Evolutionary conservation across 1,140 invertebrate species (phyloP).

Genomic region (Saccostrea glomerata): DNA sequence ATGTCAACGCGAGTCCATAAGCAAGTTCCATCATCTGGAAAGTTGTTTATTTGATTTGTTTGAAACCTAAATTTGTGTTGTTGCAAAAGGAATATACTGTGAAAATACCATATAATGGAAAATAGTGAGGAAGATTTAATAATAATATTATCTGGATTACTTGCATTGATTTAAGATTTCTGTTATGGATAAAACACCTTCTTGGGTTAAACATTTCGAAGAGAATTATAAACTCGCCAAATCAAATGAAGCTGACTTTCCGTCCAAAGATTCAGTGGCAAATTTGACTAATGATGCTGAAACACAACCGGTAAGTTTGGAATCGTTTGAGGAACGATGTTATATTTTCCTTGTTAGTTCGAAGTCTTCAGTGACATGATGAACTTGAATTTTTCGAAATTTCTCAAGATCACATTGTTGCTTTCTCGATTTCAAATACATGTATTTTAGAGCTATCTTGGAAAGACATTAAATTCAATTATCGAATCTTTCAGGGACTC

Average conservation of each 20-base stretch:
- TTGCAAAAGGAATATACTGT: not conserved
- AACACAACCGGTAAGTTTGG: not conserved
- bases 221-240: constrained; percentile 25
- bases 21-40: not conserved
- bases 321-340: no score
- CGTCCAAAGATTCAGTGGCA: not conserved
- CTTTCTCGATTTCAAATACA: no score
- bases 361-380: no score
- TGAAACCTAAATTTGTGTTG: not conserved
- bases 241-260: not conserved
- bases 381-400: no score
- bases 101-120: constrained; percentile 8
- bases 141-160: constrained; percentile 3
- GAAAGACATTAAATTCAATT: no score
- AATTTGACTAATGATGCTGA: not conserved
- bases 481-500: no score
- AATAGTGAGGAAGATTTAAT: not conserved
- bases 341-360: no score
- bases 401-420: no score
- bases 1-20: not conserved
- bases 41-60: constrained; percentile 17
- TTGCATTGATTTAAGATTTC: not conserved
- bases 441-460: no score
- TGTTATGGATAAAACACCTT: constrained; percentile 50
- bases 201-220: constrained; percentile 54